Evolutionary conservation across 2,888 invertebrate species (phyloP).

Genomic region (Dryococelus australis): DNA sequence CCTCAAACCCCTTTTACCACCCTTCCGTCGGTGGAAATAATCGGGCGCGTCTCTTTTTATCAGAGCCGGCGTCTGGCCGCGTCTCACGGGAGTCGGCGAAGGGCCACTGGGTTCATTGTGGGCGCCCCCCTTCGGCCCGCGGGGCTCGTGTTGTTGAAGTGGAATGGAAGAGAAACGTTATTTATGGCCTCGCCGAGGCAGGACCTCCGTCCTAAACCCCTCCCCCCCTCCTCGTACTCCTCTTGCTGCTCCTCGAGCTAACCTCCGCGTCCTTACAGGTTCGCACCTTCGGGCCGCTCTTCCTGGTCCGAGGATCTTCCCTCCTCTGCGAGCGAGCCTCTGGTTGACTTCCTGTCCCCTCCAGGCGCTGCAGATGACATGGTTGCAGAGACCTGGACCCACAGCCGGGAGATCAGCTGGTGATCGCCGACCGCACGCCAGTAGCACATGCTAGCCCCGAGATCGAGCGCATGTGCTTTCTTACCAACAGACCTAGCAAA

Average conservation of each 20-base stretch:
- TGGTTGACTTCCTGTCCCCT: too few species aligned
- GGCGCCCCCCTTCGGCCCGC: too few species aligned
- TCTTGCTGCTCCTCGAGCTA: background rate
- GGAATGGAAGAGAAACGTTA: background rate
- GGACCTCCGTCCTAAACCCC: background rate
- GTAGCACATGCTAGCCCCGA: too few species aligned
- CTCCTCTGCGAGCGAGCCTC: background rate
- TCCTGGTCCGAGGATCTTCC: background rate
- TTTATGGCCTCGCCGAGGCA: background rate
- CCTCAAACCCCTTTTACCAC: constrained; percentile 21
- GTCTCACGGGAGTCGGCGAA: background rate
- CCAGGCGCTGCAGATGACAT: too few species aligned
- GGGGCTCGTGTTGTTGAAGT: background rate
- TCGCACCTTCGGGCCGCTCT: background rate
- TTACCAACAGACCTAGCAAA: too few species aligned
- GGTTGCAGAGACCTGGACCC: too few species aligned
- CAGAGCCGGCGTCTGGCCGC: constrained; percentile 34
- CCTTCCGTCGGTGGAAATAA: constrained; percentile 37
- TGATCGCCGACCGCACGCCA: too few species aligned
- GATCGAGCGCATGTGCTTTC: too few species aligned
- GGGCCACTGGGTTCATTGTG: too few species aligned
- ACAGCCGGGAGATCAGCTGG: too few species aligned
- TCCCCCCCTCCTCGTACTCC: background rate
- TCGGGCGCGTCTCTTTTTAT: constrained; percentile 41
- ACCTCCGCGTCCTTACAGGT: background rate